Percentiles rank a stretch among this genome's conserved stretches.
These are phyloP conservation scores for Orius laevigatus DNA, from an alignment of 1,140 invertebrate genomes.

Conservation along the genomic window DNA sequence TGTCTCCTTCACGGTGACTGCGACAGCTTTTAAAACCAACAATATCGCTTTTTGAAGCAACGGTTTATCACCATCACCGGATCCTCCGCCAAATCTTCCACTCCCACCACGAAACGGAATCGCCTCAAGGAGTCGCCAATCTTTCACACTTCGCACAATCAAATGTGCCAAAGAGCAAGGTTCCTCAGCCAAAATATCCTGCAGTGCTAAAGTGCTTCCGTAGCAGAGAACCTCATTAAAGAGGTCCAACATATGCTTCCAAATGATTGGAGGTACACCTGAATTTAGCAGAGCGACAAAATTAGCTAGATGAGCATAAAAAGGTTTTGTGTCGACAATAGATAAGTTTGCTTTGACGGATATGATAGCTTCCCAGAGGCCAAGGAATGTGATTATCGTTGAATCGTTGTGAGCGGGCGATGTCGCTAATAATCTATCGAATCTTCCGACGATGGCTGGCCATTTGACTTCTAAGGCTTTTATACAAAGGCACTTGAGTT, in stretches of 20 bases:
- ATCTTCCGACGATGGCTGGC: constrained; percentile 50
- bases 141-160: constrained; percentile 68
- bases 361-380: constrained; percentile 78
- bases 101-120: constrained; percentile 38
- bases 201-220: constrained; percentile 69
- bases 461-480: constrained; percentile 68
- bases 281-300: constrained; percentile 57
- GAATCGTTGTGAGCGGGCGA: constrained; percentile 31
- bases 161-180: constrained; percentile 70
- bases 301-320: constrained; percentile 66
- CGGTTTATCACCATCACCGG: constrained; percentile 37
- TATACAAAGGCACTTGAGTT: constrained; percentile 68
- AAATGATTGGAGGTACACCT: constrained; percentile 59
- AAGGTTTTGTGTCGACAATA: constrained; percentile 72
- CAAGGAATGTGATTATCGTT: constrained; percentile 57
- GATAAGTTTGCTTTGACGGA: constrained; percentile 79
- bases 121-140: constrained; percentile 55
- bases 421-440: constrained; percentile 32
- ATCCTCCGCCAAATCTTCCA: constrained; percentile 33
- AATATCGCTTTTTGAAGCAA: constrained; percentile 70
- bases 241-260: constrained; percentile 64
- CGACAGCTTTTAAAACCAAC: constrained; percentile 70
- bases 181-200: constrained; percentile 71
- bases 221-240: constrained; percentile 82
- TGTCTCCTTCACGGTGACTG: constrained; percentile 78